Evolutionary conservation across 1,140 invertebrate genomes (phyloP).

Genomic region (Oreohelix idahoensis): DNA sequence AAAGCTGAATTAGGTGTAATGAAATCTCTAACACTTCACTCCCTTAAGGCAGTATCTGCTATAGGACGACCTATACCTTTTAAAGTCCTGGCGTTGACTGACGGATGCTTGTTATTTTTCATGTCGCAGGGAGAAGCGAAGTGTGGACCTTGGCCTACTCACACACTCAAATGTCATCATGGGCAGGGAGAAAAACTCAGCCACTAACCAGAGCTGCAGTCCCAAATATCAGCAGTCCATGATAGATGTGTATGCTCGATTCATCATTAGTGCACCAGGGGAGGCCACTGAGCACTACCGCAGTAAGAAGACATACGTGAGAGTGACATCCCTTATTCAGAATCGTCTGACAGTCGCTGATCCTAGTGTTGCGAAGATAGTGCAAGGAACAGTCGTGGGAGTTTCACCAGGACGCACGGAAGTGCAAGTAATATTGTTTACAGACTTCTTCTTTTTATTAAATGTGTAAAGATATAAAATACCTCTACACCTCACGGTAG

Average conservation of each 20-base stretch:
- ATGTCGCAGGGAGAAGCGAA: slow-evolving; percentile 43
- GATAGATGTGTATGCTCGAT: slow-evolving; percentile 90
- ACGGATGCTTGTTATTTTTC: neutral
- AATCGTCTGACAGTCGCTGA: slow-evolving; percentile 89
- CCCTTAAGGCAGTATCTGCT: no score
- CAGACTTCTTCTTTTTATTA: no score
- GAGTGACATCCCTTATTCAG: slow-evolving; percentile 91
- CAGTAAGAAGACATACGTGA: slow-evolving; percentile 87
- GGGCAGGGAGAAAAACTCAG: slow-evolving; percentile 3
- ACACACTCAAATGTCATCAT: slow-evolving; percentile 50
- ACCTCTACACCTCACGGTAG: no score
- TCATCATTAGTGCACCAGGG: slow-evolving; percentile 75
- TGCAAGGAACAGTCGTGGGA: slow-evolving; percentile 86
- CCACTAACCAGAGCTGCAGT: neutral
- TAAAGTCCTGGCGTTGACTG: no score
- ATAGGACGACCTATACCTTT: no score
- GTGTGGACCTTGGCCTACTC: slow-evolving; percentile 57
- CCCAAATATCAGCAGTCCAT: slow-evolving; percentile 83
- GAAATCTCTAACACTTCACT: no score
- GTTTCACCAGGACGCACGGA: slow-evolving; percentile 90
- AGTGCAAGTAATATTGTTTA: slow-evolving; percentile 81
- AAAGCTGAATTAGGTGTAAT: no score
- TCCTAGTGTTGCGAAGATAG: slow-evolving; percentile 86
- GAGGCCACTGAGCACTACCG: slow-evolving; percentile 74
- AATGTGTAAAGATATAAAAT: no score